Conservation (phyloP, 2,797 vertebrate species). For the Philypnodon macrostomus region DNA sequence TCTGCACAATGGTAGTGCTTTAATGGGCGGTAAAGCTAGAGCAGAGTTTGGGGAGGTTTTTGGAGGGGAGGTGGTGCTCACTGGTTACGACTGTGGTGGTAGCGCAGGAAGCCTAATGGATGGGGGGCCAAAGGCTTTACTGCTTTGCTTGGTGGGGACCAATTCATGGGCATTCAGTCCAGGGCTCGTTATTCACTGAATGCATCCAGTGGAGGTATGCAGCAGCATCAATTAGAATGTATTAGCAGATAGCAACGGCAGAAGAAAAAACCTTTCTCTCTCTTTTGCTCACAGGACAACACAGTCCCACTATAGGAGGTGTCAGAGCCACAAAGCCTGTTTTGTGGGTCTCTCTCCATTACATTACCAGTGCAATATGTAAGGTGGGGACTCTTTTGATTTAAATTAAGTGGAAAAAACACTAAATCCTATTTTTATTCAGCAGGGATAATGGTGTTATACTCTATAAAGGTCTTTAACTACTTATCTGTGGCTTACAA, state of each 20-base stretch:
- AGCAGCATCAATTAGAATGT: conserved; percentile 99
- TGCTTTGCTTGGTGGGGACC: conserved; percentile 95
- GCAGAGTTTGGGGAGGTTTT: conserved; percentile 74
- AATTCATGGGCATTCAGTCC: conserved; percentile 94
- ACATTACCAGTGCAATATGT: conserved; percentile 98
- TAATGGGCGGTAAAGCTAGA: conserved; percentile 91
- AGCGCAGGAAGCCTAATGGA: conserved; percentile 68
- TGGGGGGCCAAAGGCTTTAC: conserved; percentile 87
- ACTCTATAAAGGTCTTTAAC: conserved; percentile 87
- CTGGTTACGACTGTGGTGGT: conserved; percentile 70
- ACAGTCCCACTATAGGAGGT: conserved; percentile 90
- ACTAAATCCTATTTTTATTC: conserved; percentile 99
- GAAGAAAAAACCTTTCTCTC: conserved; percentile 93
- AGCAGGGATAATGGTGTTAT: conserved; percentile 88
- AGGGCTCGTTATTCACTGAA: conserved; percentile 97
- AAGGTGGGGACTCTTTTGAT: conserved; percentile 99
- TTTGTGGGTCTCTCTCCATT: conserved; percentile 93
- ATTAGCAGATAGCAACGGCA: conserved; percentile 94
- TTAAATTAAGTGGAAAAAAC: conserved; percentile 99
- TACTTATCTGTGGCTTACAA: conserved; percentile 87
- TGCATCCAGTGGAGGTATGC: conserved; percentile 95
- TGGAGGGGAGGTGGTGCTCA: conserved; percentile 66
- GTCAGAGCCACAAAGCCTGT: conserved; percentile 94
- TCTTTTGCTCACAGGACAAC: conserved; percentile 86
- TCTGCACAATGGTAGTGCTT: conserved; percentile 93